A percentile compares a stretch with the other conserved stretches of the same genome.
phyloP scores from a whole-genome alignment of 2,113 vertebrate species.

The Leiothrix lutea region DNA sequence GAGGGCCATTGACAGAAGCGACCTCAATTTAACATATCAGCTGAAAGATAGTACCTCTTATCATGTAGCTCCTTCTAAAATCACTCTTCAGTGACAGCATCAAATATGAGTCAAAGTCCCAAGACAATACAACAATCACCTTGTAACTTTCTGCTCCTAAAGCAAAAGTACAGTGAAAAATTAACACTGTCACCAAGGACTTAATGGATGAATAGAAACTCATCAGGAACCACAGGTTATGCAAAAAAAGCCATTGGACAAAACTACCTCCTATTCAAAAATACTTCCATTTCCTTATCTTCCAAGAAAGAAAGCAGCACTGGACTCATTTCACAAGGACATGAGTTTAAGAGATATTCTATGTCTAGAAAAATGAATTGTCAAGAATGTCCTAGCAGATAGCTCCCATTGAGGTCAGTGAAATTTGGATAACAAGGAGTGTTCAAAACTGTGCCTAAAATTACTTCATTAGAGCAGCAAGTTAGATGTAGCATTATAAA shows the following conservation, averaged over 20 bases:
- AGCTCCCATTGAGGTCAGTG: background rate
- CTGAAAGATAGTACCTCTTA: slow-evolving; percentile 27
- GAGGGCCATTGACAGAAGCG: slow-evolving; percentile 27
- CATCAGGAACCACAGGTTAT: background rate
- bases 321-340: background rate
- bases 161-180: background rate
- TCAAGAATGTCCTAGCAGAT: background rate
- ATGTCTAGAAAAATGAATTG: background rate
- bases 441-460: background rate
- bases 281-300: background rate
- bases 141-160: background rate
- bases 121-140: background rate
- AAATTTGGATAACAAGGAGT: background rate
- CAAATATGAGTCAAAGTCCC: background rate
- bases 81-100: slow-evolving; percentile 39
- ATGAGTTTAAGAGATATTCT: background rate
- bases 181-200: background rate
- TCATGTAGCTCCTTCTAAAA: slow-evolving; percentile 1
- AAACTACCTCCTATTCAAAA: background rate
- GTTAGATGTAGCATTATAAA: background rate
- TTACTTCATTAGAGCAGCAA: background rate
- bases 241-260: background rate
- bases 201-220: background rate
- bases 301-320: background rate
- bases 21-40: slow-evolving; percentile 56